A percentile compares a stretch with the other conserved stretches of the same genome.
Conservation (phyloP, 2,113 vertebrate genomes). For the Eurypyga helias region DNA sequence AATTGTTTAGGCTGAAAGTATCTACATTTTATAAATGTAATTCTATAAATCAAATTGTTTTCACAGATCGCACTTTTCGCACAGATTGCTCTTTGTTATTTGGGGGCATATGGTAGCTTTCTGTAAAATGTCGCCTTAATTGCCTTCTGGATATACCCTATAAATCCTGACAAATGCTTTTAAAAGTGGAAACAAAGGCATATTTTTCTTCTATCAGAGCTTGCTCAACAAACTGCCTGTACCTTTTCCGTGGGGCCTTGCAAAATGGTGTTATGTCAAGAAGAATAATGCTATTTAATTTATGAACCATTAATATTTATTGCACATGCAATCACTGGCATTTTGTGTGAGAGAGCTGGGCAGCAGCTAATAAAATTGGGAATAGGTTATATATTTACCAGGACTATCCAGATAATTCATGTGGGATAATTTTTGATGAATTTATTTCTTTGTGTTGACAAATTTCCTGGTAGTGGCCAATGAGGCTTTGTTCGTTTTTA, state of each 20-base stretch:
- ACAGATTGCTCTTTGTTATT: slow-evolving; percentile 36
- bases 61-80: not conserved
- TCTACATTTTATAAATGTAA: not conserved
- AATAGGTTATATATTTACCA: not conserved
- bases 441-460: not conserved
- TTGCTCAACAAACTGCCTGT: not conserved
- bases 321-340: not conserved
- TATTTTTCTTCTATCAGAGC: slow-evolving; percentile 14
- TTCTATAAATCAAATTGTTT: slow-evolving; percentile 36
- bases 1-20: not conserved
- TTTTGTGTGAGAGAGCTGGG: slow-evolving; percentile 16
- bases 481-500: not conserved
- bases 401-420: not conserved
- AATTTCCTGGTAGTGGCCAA: not conserved
- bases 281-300: slow-evolving; percentile 56
- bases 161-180: slow-evolving; percentile 28
- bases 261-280: slow-evolving; percentile 27
- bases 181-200: slow-evolving; percentile 6
- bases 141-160: slow-evolving; percentile 24
- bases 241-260: not conserved
- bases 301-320: slow-evolving; percentile 62
- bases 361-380: slow-evolving; percentile 20
- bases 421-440: not conserved
- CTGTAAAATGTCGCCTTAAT: not conserved
- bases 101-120: slow-evolving; percentile 6